A percentile compares a stretch with the other conserved stretches of the same genome.
phyloP scores from a whole-genome alignment of 2,113 vertebrate genomes.

The Monopterus albus region DNA sequence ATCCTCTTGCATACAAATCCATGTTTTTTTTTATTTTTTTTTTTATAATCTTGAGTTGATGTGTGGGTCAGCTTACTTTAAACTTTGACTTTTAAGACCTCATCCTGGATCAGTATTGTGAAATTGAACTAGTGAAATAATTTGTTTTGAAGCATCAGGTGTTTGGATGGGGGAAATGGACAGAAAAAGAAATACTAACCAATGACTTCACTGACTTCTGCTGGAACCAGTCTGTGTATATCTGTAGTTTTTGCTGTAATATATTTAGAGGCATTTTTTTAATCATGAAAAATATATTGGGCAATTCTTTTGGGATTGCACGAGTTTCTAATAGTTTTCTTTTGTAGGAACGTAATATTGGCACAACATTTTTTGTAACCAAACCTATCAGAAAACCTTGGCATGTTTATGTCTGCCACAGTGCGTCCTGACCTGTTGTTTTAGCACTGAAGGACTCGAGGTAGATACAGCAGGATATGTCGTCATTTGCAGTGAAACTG shows the following conservation, averaged over 20 bases:
- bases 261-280: slow-evolving; percentile 84
- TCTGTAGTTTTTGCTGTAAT: slow-evolving; percentile 83
- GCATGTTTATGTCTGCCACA: slow-evolving; percentile 67
- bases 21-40: not conserved
- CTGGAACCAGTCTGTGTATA: slow-evolving; percentile 79
- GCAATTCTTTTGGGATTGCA: slow-evolving; percentile 82
- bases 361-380: slow-evolving; percentile 71
- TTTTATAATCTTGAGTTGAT: slow-evolving; percentile 30
- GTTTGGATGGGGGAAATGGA: slow-evolving; percentile 23
- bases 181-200: slow-evolving; percentile 20
- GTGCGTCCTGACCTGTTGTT: slow-evolving; percentile 21
- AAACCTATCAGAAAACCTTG: slow-evolving; percentile 55
- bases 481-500: slow-evolving; percentile 46
- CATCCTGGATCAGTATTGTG: slow-evolving; percentile 20
- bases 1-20: not conserved
- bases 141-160: slow-evolving; percentile 20
- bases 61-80: not conserved
- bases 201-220: slow-evolving; percentile 66
- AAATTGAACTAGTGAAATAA: not conserved
- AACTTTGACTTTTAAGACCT: slow-evolving; percentile 5
- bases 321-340: slow-evolving; percentile 78
- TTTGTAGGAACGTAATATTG: slow-evolving; percentile 71
- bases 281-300: slow-evolving; percentile 78
- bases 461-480: slow-evolving; percentile 14
- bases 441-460: slow-evolving; percentile 34